phyloP scores from a whole-genome alignment of 2,888 invertebrate genomes.

The Aspidiotus destructor region DNA sequence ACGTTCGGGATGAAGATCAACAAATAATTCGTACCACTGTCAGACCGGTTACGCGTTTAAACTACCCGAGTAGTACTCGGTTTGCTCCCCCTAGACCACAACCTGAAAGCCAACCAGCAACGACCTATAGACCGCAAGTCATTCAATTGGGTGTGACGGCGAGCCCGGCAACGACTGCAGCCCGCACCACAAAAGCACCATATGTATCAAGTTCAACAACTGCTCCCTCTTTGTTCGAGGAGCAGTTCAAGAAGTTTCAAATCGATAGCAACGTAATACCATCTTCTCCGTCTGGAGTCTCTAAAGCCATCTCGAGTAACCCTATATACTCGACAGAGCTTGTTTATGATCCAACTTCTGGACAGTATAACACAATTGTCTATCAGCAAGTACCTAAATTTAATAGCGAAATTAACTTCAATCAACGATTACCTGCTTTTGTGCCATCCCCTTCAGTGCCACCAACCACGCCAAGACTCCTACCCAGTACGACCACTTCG shows the following conservation, averaged over 20 bases:
- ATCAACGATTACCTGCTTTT: slow-evolving; percentile 51
- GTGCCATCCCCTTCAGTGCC: slow-evolving; percentile 41
- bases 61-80: slow-evolving; percentile 13
- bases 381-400: slow-evolving; percentile 63
- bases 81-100: slow-evolving; percentile 42
- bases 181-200: slow-evolving; percentile 21
- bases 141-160: slow-evolving; percentile 43
- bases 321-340: slow-evolving; percentile 69
- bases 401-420: slow-evolving; percentile 50
- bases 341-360: slow-evolving; percentile 64
- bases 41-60: slow-evolving; percentile 37
- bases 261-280: slow-evolving; percentile 52
- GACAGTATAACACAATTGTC: slow-evolving; percentile 67
- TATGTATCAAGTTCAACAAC: slow-evolving; percentile 33
- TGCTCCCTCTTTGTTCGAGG: slow-evolving; percentile 52
- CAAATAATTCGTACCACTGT: slow-evolving; percentile 45
- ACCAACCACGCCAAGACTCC: slow-evolving; percentile 16
- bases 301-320: slow-evolving; percentile 44
- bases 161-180: slow-evolving; percentile 37
- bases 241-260: slow-evolving; percentile 65
- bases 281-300: slow-evolving; percentile 40
- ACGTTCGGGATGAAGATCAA: slow-evolving; percentile 21
- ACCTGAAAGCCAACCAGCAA: slow-evolving; percentile 50
- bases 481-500: slow-evolving; percentile 39
- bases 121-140: slow-evolving; percentile 55